These are phyloP conservation scores for Drosophila leonis DNA, from an alignment of 2,888 invertebrate species.

Conservation along the genomic window DNA sequence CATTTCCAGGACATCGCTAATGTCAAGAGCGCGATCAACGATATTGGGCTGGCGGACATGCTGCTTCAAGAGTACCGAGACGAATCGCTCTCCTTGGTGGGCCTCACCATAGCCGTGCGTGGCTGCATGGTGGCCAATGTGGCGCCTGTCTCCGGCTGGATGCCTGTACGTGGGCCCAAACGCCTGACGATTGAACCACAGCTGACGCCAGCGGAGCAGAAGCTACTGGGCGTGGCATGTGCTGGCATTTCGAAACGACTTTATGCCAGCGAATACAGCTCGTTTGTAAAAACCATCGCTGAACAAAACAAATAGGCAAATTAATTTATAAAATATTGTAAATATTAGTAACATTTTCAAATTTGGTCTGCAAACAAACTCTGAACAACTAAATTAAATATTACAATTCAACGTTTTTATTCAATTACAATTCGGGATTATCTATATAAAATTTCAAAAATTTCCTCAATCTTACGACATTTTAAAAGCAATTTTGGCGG, in stretches of 20 bases:
- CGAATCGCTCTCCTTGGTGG: constrained; percentile 84
- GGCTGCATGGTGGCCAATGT: constrained; percentile 91
- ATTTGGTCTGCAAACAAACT: neutral
- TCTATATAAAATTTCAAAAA: constrained; percentile 50
- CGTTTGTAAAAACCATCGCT: constrained; percentile 58
- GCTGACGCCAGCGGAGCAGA: constrained; percentile 39
- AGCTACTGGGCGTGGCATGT: constrained; percentile 47
- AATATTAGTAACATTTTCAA: neutral
- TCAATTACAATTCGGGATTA: constrained; percentile 51
- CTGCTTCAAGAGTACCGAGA: constrained; percentile 89
- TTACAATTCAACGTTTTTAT: constrained; percentile 69
- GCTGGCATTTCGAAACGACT: constrained; percentile 56
- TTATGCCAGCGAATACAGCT: constrained; percentile 66
- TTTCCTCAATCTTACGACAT: constrained; percentile 30
- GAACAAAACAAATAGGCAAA: constrained; percentile 2
- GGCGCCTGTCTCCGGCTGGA: constrained; percentile 90
- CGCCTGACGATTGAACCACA: constrained; percentile 42
- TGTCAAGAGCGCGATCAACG: constrained; percentile 87
- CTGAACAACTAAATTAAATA: constrained; percentile 2
- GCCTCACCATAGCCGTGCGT: constrained; percentile 88
- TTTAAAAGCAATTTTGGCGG: constrained; percentile 47
- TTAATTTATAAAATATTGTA: constrained; percentile 1
- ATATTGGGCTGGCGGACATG: constrained; percentile 90
- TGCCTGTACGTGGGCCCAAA: constrained; percentile 88
- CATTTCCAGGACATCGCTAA: constrained; percentile 90